Conservation (phyloP, 2,888 invertebrate genomes). For the Melieria omissa region DNA sequence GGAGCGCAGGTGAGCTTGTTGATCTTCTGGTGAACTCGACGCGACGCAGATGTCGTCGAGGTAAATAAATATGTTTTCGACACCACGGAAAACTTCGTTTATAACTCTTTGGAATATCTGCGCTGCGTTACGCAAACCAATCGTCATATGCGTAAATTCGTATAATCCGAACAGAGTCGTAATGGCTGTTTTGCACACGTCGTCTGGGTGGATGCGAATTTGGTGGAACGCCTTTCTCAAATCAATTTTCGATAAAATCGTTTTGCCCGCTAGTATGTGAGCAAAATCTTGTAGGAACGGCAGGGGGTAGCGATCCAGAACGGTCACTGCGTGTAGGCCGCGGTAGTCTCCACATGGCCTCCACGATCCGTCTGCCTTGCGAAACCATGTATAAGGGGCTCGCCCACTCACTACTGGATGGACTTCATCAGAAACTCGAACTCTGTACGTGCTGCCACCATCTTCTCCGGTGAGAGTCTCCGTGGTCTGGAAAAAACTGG, state of each 20-base stretch:
- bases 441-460: conserved; percentile 38
- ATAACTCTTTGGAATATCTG: conserved; percentile 44
- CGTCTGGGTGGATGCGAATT: conserved; percentile 38
- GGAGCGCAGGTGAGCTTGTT: conserved; percentile 16
- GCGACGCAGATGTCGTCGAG: conserved; percentile 33
- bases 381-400: conserved; percentile 59
- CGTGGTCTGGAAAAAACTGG: conserved; percentile 36
- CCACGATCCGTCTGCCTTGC: conserved; percentile 38
- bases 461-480: conserved; percentile 51
- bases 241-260: conserved; percentile 40
- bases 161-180: conserved; percentile 52
- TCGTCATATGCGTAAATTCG: conserved; percentile 39
- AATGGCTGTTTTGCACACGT: conserved; percentile 55
- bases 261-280: conserved; percentile 1
- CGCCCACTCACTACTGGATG: conserved; percentile 63
- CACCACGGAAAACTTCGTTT: conserved; percentile 27
- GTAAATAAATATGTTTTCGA: conserved; percentile 24
- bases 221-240: conserved; percentile 51
- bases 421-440: conserved; percentile 49
- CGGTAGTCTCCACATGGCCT: conserved; percentile 53
- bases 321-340: conserved; percentile 46
- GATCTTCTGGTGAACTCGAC: conserved; percentile 24
- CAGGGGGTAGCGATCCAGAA: conserved; percentile 19
- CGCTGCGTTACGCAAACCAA: conserved; percentile 26
- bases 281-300: neutral